Conservation (phyloP, 2,113 vertebrate genomes). For the Plestiodon gilberti region DNA sequence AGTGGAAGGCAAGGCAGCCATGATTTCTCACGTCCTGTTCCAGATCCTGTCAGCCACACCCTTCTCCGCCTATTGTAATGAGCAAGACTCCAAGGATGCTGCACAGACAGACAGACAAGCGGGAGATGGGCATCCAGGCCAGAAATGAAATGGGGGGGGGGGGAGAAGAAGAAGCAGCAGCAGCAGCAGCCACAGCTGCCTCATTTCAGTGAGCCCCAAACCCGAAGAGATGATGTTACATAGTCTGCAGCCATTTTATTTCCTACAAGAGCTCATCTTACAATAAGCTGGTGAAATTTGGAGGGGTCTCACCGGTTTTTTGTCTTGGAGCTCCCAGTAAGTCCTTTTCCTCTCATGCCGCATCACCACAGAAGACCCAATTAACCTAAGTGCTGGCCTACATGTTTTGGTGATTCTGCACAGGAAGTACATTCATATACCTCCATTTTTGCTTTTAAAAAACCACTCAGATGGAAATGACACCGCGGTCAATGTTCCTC, state of each 20-base stretch:
- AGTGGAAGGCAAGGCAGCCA: too few species aligned
- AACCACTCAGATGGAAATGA: constrained; percentile 31
- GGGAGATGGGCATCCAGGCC: not conserved
- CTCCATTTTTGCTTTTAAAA: constrained; percentile 13
- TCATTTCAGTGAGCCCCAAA: not conserved
- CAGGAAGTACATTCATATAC: constrained; percentile 14
- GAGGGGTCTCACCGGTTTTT: not conserved
- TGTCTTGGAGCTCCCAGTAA: accelerated
- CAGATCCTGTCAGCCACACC: not conserved
- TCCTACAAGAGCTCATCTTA: not conserved
- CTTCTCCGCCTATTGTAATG: not conserved
- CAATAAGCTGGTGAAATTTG: not conserved
- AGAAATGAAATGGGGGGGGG: not conserved
- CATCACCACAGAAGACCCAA: not conserved
- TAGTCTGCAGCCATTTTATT: not conserved
- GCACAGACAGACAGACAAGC: not conserved
- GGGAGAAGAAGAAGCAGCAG: too few species aligned
- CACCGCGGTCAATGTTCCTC: not conserved
- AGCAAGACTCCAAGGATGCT: not conserved
- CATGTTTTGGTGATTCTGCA: not conserved
- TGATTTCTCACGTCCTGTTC: not conserved
- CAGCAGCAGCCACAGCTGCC: not conserved
- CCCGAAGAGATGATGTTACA: not conserved
- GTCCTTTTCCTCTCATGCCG: not conserved
- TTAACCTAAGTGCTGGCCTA: constrained; percentile 1